Evolutionary conservation across 2,797 vertebrate species (phyloP).

Genomic region (Sebastes dallii): DNA sequence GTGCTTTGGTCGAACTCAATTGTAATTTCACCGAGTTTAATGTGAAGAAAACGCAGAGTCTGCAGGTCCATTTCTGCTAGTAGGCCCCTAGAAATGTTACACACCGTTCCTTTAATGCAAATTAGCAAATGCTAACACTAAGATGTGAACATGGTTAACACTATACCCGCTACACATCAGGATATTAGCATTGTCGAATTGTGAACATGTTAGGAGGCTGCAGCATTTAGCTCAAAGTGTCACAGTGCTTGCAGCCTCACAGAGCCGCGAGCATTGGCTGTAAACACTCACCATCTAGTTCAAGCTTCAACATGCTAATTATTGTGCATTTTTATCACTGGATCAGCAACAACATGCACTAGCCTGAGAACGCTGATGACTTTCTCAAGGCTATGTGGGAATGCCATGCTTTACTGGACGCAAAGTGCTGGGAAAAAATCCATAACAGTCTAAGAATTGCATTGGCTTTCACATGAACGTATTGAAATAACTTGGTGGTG

Average conservation of each 20-base stretch:
- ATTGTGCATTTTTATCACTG: slow-evolving; percentile 37
- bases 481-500: neutral
- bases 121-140: neutral
- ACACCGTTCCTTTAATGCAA: neutral
- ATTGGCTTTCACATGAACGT: slow-evolving; percentile 15
- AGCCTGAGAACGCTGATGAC: slow-evolving; percentile 23
- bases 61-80: too few relatives aligned
- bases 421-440: slow-evolving; percentile 38
- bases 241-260: neutral
- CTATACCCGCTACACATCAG: neutral
- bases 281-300: neutral
- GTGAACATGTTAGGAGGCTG: neutral
- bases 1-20: too few relatives aligned
- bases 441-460: neutral
- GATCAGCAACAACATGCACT: slow-evolving; percentile 21
- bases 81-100: too few relatives aligned
- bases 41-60: too few relatives aligned
- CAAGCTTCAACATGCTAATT: slow-evolving; percentile 1
- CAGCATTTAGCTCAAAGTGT: neutral
- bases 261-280: neutral
- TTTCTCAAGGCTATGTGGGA: slow-evolving; percentile 31
- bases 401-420: slow-evolving; percentile 47
- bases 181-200: neutral
- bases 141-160: neutral
- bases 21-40: too few relatives aligned